Conservation (phyloP, 1,140 invertebrate genomes). For the Musca domestica region DNA sequence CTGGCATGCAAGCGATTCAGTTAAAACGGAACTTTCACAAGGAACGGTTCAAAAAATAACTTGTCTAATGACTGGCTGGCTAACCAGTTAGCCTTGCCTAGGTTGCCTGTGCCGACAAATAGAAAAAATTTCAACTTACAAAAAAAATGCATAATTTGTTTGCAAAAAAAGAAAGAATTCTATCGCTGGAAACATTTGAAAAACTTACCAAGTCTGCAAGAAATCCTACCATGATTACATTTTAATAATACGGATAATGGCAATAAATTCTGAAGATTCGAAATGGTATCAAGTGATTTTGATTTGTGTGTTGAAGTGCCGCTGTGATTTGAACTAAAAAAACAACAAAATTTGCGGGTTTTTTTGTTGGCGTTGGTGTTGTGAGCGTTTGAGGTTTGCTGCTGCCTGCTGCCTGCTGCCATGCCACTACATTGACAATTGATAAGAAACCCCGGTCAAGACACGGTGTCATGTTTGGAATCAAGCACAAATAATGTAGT, state of each 20-base stretch:
- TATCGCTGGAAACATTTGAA: neutral
- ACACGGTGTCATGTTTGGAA: neutral
- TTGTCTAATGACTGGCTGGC: constrained; percentile 15
- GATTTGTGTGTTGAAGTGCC: too few relatives aligned
- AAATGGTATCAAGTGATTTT: too few relatives aligned
- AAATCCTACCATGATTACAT: neutral
- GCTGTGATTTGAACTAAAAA: too few relatives aligned
- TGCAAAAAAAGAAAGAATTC: neutral
- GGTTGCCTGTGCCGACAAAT: neutral
- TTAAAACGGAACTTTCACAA: constrained; percentile 49
- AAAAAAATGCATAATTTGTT: neutral
- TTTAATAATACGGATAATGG: too few relatives aligned
- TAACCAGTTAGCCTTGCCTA: neutral
- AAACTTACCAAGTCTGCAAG: neutral
- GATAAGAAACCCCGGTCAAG: neutral
- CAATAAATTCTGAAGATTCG: too few relatives aligned
- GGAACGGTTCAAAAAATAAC: constrained; percentile 35
- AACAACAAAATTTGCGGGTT: too few relatives aligned
- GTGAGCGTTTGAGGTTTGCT: neutral
- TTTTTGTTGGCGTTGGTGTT: too few relatives aligned
- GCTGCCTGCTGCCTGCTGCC: too few relatives aligned
- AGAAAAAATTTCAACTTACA: neutral
- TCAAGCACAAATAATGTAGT: neutral
- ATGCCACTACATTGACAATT: neutral
- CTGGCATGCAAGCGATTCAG: constrained; percentile 36